Evolutionary conservation across 2,113 vertebrate genomes (phyloP).

Genomic region (Platichthys stellatus): DNA sequence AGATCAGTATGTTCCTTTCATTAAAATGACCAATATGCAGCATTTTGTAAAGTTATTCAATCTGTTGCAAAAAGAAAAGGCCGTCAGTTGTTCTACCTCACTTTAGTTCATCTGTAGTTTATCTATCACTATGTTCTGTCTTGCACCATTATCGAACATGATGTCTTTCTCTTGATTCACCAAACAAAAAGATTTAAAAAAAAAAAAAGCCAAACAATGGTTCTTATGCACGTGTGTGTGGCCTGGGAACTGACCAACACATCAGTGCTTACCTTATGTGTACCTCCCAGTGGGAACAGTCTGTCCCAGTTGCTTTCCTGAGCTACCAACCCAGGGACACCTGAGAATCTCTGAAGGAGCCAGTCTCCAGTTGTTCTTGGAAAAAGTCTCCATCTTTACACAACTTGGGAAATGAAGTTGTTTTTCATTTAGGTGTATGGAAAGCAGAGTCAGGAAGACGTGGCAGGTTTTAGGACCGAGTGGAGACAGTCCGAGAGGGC

Average conservation of each 20-base stretch:
- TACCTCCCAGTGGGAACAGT: slow-evolving; percentile 32
- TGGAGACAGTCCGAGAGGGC: slow-evolving; percentile 8
- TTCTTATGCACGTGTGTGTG: not conserved
- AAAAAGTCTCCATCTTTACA: not conserved
- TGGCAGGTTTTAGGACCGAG: slow-evolving; percentile 50
- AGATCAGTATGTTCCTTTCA: no score
- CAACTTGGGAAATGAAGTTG: not conserved
- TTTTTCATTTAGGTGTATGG: not conserved
- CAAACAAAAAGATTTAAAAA: no score
- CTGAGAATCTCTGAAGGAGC: not conserved
- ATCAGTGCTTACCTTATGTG: slow-evolving; percentile 16
- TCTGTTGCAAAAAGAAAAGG: no score
- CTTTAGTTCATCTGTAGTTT: no score
- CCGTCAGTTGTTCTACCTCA: no score
- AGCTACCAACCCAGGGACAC: not conserved
- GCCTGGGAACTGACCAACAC: not conserved
- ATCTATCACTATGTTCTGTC: no score
- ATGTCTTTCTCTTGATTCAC: no score
- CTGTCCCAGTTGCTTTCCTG: slow-evolving; percentile 7
- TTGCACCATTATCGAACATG: no score
- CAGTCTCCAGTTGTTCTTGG: not conserved
- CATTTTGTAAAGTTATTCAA: no score
- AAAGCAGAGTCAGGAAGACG: not conserved
- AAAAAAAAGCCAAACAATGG: no score
- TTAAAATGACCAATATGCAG: no score